Conservation (phyloP, 2,113 vertebrate genomes). For the Dascyllus trimaculatus region DNA sequence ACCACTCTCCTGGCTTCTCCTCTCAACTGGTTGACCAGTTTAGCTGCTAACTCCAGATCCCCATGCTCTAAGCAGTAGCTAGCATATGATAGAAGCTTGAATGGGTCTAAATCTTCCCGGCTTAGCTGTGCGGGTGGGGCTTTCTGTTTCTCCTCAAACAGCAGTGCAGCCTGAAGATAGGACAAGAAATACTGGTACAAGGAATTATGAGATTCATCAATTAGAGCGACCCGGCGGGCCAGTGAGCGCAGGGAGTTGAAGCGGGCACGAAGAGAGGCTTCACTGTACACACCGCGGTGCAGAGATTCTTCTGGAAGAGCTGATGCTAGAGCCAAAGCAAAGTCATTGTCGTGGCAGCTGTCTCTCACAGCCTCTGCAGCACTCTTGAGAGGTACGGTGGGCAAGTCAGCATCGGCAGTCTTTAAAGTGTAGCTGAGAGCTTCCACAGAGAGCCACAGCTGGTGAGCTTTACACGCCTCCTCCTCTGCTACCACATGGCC, state of each 20-base stretch:
- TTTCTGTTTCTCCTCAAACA: constrained; percentile 88
- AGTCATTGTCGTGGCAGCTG: constrained; percentile 87
- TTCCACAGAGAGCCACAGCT: constrained; percentile 97
- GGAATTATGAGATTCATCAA: constrained; percentile 95
- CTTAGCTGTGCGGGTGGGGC: constrained; percentile 88
- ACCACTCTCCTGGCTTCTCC: constrained; percentile 94
- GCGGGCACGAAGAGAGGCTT: constrained; percentile 91
- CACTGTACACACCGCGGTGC: constrained; percentile 91
- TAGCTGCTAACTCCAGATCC: constrained; percentile 95
- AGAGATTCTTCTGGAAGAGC: constrained; percentile 91
- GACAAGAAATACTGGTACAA: constrained; percentile 97
- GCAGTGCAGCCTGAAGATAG: constrained; percentile 92
- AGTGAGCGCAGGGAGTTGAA: constrained; percentile 90
- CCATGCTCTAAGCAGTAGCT: constrained; percentile 94
- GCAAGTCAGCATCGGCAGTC: constrained; percentile 82
- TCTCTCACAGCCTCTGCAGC: constrained; percentile 87
- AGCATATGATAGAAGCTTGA: constrained; percentile 93
- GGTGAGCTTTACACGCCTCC: constrained; percentile 92
- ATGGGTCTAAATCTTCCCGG: constrained; percentile 89
- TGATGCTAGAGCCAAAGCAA: constrained; percentile 87
- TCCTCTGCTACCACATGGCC: constrained; percentile 93
- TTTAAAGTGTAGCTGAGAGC: constrained; percentile 90
- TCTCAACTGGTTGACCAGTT: constrained; percentile 94
- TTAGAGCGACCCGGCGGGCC: constrained; percentile 91
- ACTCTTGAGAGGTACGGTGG: constrained; percentile 86